A percentile compares a stretch with the other conserved stretches of the same genome.
phyloP scores from a whole-genome alignment of 2,113 vertebrate genomes.

The Arenaria interpres region DNA sequence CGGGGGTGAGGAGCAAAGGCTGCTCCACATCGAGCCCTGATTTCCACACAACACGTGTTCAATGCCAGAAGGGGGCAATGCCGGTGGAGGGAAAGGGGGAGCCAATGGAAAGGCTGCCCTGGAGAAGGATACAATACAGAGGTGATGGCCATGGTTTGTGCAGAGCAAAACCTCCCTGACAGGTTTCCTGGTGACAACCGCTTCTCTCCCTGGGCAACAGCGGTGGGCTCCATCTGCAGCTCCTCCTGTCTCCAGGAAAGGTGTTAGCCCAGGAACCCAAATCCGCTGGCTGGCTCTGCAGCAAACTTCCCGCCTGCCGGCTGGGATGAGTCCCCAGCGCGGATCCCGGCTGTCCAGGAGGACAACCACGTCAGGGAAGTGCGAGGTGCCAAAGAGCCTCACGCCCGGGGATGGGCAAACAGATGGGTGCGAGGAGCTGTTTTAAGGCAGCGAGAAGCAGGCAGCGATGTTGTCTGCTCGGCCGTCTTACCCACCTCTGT shows the following conservation, averaged over 20 bases:
- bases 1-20: neutral
- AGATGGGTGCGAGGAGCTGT: neutral
- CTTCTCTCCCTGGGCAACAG: fast-evolving
- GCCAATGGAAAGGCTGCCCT: neutral
- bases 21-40: neutral
- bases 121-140: neutral
- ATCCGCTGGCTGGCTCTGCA: neutral
- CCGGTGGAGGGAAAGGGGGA: neutral
- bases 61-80: neutral
- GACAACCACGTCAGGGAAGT: neutral
- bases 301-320: neutral
- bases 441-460: neutral
- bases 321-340: neutral
- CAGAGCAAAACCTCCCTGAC: neutral
- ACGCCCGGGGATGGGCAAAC: neutral
- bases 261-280: neutral
- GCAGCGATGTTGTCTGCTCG: neutral
- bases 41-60: neutral
- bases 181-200: neutral
- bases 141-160: fast-evolving
- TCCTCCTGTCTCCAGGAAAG: neutral
- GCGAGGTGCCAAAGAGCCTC: neutral
- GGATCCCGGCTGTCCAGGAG: neutral
- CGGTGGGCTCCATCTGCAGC: neutral
- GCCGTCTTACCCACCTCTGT: neutral